Conservation (phyloP, 2,888 invertebrate species). For the Dolichomitus sp. region DNA sequence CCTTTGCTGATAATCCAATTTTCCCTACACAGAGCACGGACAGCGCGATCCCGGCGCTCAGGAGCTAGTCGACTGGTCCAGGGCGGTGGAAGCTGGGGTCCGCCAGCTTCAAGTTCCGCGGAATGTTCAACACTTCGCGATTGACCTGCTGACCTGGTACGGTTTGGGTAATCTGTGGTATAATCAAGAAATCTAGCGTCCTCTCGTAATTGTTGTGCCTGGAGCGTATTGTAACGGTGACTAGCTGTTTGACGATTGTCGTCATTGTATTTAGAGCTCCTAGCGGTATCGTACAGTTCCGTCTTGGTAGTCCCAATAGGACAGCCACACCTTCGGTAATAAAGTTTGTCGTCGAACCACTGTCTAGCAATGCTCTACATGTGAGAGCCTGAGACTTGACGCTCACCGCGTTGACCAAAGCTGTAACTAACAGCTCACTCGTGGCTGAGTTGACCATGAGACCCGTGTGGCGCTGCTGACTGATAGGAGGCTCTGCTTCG, state of each 20-base stretch:
- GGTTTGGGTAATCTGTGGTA: slow-evolving; percentile 39
- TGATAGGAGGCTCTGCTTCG: not conserved
- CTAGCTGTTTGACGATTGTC: slow-evolving; percentile 20
- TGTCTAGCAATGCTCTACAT: slow-evolving; percentile 59
- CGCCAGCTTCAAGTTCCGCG: slow-evolving; percentile 59
- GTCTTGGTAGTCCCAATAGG: not conserved
- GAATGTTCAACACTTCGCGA: slow-evolving; percentile 47
- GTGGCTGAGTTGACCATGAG: slow-evolving; percentile 3
- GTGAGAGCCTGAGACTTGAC: not conserved
- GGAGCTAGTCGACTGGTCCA: slow-evolving; percentile 1
- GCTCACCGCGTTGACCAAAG: slow-evolving; percentile 2
- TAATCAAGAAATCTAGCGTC: slow-evolving; percentile 40
- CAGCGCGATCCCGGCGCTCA: not conserved
- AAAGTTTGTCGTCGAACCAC: slow-evolving; percentile 61
- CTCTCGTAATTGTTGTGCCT: slow-evolving; percentile 12
- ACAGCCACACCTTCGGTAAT: slow-evolving; percentile 56
- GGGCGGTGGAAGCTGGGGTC: slow-evolving; percentile 54
- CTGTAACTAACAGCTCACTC: not conserved
- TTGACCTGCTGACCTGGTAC: slow-evolving; percentile 58
- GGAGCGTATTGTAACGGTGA: slow-evolving; percentile 45
- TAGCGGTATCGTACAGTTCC: slow-evolving; percentile 28
- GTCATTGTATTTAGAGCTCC: slow-evolving; percentile 46
- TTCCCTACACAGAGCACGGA: not conserved
- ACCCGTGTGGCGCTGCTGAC: not conserved
- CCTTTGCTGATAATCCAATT: not conserved